Base-by-base conservation (phyloP, 1,140 invertebrate genomes). In the Mercenaria mercenaria region DNA sequence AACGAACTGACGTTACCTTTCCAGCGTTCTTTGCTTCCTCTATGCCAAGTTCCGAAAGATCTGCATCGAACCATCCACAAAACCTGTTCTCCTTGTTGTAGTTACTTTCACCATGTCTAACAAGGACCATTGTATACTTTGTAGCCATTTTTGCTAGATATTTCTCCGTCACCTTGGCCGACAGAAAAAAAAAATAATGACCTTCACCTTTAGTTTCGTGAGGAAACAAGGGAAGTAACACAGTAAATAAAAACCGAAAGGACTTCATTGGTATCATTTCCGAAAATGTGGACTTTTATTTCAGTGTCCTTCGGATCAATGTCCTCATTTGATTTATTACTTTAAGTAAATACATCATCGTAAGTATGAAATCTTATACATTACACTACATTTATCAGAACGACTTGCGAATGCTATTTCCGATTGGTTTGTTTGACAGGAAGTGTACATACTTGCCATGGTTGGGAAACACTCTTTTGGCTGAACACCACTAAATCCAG, bases 11-110 rank as follows among this genome's bases (percentile, higher is more conserved):
- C 6, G 15, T 50, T 91, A 95, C 95, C 93, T 93, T 89, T 84
- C 93, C 95, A 26, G 93, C 95, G 89, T 93, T 93, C 69, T 96
- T 92, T 69, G 99, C 99, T 97, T 99, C 98, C 82, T 97, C 96
- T 91, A 98, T 97, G 89, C 99, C 99, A 98, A 93, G 92, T 1
- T 95, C 91, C 0, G 96, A 96, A 39, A 96, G 91, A 94, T 96
- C 95, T 41, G 95, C 95, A 92, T 96, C 96, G 90, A 93, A 91
- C 98, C 99, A 99, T 4, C 98, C 99, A 94, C 98, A 99, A 95
- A 99, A 99, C 43, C 98, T 96, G 96, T 99, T 99, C 93, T 98
- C 97, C 93, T 98, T 97, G 96, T 99, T 99, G 98, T 98, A 99
- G 96, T 98, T 98, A 93, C 98, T 99, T 96, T 99, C 98, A 83